Evolutionary conservation across 2,888 invertebrate genomes (phyloP).

Genomic region (Argyresthia albistria): DNA sequence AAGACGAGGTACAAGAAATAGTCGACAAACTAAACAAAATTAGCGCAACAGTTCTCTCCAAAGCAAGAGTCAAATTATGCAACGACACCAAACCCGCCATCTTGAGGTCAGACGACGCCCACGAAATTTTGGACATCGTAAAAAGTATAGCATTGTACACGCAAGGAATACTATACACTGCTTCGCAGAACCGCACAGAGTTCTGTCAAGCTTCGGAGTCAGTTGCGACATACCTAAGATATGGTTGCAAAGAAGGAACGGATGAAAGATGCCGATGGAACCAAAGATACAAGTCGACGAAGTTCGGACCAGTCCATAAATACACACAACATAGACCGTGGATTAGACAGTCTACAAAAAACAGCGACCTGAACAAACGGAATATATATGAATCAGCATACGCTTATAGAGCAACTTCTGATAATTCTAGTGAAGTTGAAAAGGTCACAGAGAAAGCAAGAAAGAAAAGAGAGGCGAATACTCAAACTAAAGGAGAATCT

Average conservation of each 20-base stretch:
- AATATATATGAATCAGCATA: no score
- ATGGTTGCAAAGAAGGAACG: conserved; percentile 14
- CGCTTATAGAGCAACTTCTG: neutral
- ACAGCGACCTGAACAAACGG: neutral
- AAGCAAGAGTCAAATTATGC: conserved; percentile 34
- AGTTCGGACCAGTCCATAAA: conserved; percentile 21
- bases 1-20: conserved; percentile 24
- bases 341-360: neutral
- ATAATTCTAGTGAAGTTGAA: neutral
- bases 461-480: neutral
- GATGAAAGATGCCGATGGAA: neutral
- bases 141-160: conserved; percentile 25
- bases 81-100: conserved; percentile 17
- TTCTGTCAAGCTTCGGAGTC: conserved; percentile 31
- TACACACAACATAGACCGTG: conserved; percentile 34
- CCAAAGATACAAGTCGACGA: conserved; percentile 24
- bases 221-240: conserved; percentile 24
- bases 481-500: neutral
- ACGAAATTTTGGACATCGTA: conserved; percentile 21
- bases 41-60: conserved; percentile 26
- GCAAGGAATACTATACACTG: conserved; percentile 23
- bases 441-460: neutral
- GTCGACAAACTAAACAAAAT: conserved; percentile 31
- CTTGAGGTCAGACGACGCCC: neutral
- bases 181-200: conserved; percentile 25